Evolutionary conservation across 1,140 invertebrate genomes (phyloP), one percentile per base, ranked within the genome.

Genomic region (Ectropis grisescens): DNA sequence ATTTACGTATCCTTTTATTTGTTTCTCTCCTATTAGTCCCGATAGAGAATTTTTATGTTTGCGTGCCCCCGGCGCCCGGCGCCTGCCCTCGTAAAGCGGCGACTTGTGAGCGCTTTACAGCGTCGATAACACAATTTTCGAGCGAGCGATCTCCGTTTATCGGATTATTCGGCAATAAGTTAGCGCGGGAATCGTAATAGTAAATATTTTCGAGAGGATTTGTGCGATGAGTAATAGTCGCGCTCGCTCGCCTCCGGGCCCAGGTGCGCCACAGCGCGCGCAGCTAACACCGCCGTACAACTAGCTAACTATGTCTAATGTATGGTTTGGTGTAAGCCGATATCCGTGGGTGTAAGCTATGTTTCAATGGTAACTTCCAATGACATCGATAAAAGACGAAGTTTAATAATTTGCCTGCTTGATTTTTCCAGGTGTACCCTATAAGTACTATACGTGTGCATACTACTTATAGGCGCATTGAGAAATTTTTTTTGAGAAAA

Each of bases 1-100:
- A 72, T 80, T 80, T 80, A 80, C 75, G 75, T 78, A 80, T 78
- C 70, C 62, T 80, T 80, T 80, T 80, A 80, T 80, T 80, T 78
- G 75, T 80, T 78, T 71, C 66, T 45, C 57, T 80, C 66, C 75
- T 80, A 78, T 78, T 80, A 80, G 75, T 78, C 68, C 59, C 72
- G 66, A 80, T 80, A 80, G 72, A 80, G 72, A 80, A 80, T 80
- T 80, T 78, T 80, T 80, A 80, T 80, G 75, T 78, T 69, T 74
- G 70, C 68, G 68, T 69, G 68, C 58, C 58, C 58, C 58, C n/a
- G n/a, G n/a, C n/a, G n/a, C n/a, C 55, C 58, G 70, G 29, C 69
- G 69, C 56, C 66, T 68, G 51, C 51, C 58, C 51, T 80, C 75
- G 72, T 80, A 80, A 80, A 80, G 72, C 55, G 75, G 49, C 71